Conservation (phyloP, 2,797 vertebrate genomes). For the Poecilia gillii region DNA sequence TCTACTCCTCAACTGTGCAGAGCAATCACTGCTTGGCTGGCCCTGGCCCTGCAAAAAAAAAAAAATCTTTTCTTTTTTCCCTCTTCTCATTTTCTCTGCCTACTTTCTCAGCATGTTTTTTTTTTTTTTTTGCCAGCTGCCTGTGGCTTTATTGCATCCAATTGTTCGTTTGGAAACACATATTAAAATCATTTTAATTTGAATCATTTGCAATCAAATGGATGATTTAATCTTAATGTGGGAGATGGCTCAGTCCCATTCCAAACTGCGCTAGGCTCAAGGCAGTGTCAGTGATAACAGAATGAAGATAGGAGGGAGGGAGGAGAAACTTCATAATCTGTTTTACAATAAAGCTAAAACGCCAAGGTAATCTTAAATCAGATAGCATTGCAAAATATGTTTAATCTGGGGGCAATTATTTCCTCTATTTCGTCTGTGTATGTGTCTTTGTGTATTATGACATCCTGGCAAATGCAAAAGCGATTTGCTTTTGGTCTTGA, state of each 20-base stretch:
- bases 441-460: neutral
- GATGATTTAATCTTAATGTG: constrained; percentile 68
- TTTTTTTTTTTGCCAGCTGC: constrained; percentile 14
- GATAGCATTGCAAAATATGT: constrained; percentile 8
- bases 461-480: neutral
- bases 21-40: constrained; percentile 78
- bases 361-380: constrained; percentile 5
- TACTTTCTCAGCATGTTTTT: constrained; percentile 15
- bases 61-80: constrained; percentile 20
- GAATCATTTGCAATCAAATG: constrained; percentile 72
- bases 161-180: constrained; percentile 70
- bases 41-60: constrained; percentile 53
- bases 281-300: constrained; percentile 16
- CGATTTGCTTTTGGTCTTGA: too few relatives aligned
- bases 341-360: neutral
- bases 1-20: constrained; percentile 78
- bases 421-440: neutral
- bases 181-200: constrained; percentile 65
- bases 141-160: constrained; percentile 51
- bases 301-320: constrained; percentile 1
- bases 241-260: constrained; percentile 55
- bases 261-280: constrained; percentile 34
- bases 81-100: constrained; percentile 34
- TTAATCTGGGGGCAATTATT: constrained; percentile 5
- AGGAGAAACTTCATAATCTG: neutral